phyloP scores from a whole-genome alignment of 2,113 vertebrate species.

The Glaucomys volans region DNA sequence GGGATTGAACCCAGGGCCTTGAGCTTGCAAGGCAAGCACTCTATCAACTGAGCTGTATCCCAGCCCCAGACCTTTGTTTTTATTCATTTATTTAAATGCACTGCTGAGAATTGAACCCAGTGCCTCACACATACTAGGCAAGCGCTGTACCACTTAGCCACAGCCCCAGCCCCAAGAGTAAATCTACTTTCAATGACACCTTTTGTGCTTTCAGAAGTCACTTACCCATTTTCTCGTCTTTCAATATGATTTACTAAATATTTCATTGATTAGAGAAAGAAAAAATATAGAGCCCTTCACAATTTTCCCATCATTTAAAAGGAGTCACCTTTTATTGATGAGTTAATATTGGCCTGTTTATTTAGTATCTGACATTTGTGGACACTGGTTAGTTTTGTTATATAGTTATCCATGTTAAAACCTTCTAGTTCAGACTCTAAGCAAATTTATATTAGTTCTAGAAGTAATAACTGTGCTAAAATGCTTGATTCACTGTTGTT shows the following conservation, averaged over 20 bases:
- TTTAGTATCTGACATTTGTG: background rate
- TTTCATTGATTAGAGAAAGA: background rate
- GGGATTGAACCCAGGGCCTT: no score
- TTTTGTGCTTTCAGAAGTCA: background rate
- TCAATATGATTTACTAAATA: background rate
- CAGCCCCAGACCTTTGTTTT: no score
- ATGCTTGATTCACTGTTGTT: background rate
- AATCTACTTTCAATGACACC: background rate
- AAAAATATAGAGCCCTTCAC: background rate
- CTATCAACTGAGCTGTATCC: no score
- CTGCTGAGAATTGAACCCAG: no score
- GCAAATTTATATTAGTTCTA: background rate
- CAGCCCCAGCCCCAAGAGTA: no score
- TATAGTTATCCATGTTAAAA: background rate
- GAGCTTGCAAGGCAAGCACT: no score
- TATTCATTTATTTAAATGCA: no score
- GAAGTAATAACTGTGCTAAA: slow-evolving; percentile 26
- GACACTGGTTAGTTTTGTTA: background rate
- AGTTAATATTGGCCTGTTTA: background rate
- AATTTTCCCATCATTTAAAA: background rate
- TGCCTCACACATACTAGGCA: no score
- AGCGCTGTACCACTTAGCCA: no score
- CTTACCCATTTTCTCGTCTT: background rate
- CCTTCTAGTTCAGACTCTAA: background rate
- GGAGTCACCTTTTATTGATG: background rate